Conservation (phyloP, 2,797 vertebrate species). For the Karalla daura region DNA sequence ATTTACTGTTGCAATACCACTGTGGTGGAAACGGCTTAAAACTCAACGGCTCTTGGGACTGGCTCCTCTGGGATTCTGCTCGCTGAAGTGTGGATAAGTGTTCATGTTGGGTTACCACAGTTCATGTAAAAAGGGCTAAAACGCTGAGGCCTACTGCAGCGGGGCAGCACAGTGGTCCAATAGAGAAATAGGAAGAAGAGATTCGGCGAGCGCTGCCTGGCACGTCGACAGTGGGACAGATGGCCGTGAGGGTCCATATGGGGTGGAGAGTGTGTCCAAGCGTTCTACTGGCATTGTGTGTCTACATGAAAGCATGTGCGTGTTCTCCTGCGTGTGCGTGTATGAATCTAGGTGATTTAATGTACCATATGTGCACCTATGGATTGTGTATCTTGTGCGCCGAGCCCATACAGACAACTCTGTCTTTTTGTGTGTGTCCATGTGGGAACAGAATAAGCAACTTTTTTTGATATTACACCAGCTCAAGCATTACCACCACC, state of each 20-base stretch:
- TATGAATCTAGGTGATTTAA: constrained; percentile 36
- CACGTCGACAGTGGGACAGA: constrained; percentile 69
- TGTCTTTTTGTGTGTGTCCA: neutral
- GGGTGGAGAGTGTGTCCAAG: constrained; percentile 59
- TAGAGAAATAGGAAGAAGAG: constrained; percentile 43
- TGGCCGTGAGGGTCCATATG: constrained; percentile 77
- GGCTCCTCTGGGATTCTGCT: constrained; percentile 35
- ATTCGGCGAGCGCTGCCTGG: constrained; percentile 62
- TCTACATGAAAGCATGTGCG: constrained; percentile 27
- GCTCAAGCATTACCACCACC: constrained; percentile 14
- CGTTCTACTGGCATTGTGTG: constrained; percentile 46
- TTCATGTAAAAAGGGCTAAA: constrained; percentile 52
- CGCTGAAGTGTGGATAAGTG: constrained; percentile 29
- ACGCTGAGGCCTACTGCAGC: constrained; percentile 38
- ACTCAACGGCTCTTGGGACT: constrained; percentile 11
- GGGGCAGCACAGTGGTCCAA: constrained; percentile 46
- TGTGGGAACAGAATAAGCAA: constrained; percentile 14
- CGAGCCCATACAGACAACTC: neutral
- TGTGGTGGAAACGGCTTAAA: constrained; percentile 20
- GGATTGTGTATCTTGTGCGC: constrained; percentile 32
- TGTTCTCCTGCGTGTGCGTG: constrained; percentile 17
- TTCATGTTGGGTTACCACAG: constrained; percentile 48
- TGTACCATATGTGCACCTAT: constrained; percentile 33
- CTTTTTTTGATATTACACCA: constrained; percentile 8
- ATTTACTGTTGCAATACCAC: constrained; percentile 14